Conservation (phyloP, 1,140 invertebrate genomes). For the Drosophila pseudoananassae region DNA sequence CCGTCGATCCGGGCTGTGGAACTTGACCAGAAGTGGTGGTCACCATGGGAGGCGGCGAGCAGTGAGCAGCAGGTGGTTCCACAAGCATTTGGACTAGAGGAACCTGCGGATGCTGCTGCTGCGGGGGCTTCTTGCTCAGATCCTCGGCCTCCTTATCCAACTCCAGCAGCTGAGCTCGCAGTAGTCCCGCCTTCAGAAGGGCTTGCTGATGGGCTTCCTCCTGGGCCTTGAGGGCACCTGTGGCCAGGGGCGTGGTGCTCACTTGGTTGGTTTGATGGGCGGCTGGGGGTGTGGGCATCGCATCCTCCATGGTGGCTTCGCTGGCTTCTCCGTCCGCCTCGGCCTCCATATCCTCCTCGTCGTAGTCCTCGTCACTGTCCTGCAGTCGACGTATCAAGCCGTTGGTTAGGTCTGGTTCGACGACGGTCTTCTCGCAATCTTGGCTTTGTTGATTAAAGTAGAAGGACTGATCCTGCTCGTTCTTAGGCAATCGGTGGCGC, state of each 20-base stretch:
- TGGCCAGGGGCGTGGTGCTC: slow-evolving; percentile 66
- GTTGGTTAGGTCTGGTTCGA: slow-evolving; percentile 79
- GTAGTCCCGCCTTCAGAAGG: slow-evolving; percentile 57
- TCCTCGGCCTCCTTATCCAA: slow-evolving; percentile 77
- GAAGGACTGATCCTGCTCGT: slow-evolving; percentile 78
- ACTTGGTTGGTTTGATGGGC: slow-evolving; percentile 73
- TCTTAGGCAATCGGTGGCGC: slow-evolving; percentile 79
- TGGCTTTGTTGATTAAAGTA: slow-evolving; percentile 79
- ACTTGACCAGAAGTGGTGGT: slow-evolving; percentile 56
- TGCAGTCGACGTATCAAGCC: slow-evolving; percentile 76
- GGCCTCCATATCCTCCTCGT: slow-evolving; percentile 73
- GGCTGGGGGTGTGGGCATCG: slow-evolving; percentile 69
- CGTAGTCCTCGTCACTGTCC: slow-evolving; percentile 80
- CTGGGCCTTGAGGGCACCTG: slow-evolving; percentile 58
- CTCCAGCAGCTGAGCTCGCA: slow-evolving; percentile 63
- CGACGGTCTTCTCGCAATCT: slow-evolving; percentile 80
- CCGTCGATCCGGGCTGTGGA: slow-evolving; percentile 31
- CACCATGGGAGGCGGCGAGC: slow-evolving; percentile 62
- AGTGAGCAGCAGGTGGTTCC: slow-evolving; percentile 48
- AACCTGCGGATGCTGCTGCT: slow-evolving; percentile 2
- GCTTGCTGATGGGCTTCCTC: slow-evolving; percentile 71
- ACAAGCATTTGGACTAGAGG: slow-evolving; percentile 32
- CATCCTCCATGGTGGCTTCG: slow-evolving; percentile 54
- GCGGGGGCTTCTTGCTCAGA: slow-evolving; percentile 67
- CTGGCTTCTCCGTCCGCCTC: slow-evolving; percentile 65